These are phyloP conservation scores for Dicrostonyx torquatus DNA, from an alignment of 2,797 vertebrate genomes.

Conservation along the genomic window DNA sequence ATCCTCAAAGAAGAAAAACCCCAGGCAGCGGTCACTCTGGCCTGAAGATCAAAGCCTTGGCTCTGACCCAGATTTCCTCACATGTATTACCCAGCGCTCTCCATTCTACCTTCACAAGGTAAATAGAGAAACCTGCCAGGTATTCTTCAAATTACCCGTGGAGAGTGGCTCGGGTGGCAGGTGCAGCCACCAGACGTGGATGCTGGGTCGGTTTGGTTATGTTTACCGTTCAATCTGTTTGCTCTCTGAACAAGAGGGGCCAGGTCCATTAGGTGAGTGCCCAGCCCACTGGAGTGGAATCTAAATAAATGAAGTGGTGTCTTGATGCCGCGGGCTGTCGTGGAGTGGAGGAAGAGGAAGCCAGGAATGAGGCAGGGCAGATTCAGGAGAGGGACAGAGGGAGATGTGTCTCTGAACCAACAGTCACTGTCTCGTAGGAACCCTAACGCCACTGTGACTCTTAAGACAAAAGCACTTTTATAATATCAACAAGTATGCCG, in stretches of 20 bases:
- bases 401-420: neutral
- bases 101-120: constrained; percentile 53
- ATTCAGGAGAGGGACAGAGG: neutral
- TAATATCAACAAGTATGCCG: neutral
- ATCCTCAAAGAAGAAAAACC: neutral
- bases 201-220: constrained; percentile 49
- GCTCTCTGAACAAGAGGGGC: constrained; percentile 61
- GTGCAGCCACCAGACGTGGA: constrained; percentile 64
- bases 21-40: neutral
- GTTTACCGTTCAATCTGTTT: constrained; percentile 77
- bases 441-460: neutral
- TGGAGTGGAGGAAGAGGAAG: neutral
- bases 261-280: constrained; percentile 73
- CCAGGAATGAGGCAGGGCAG: neutral
- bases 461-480: neutral
- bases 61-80: constrained; percentile 50
- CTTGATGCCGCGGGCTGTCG: constrained; percentile 32
- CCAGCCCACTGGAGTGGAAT: constrained; percentile 60
- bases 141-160: constrained; percentile 73
- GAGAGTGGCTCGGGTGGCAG: constrained; percentile 73
- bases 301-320: constrained; percentile 65
- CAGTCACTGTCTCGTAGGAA: neutral
- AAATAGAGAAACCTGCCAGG: constrained; percentile 74
- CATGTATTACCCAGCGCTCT: constrained; percentile 54
- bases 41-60: constrained; percentile 68